A percentile compares a stretch with the other conserved stretches of the same genome.
These are phyloP conservation scores for Cydia fagiglandana DNA, from an alignment of 1,140 invertebrate species.

Conservation along the genomic window DNA sequence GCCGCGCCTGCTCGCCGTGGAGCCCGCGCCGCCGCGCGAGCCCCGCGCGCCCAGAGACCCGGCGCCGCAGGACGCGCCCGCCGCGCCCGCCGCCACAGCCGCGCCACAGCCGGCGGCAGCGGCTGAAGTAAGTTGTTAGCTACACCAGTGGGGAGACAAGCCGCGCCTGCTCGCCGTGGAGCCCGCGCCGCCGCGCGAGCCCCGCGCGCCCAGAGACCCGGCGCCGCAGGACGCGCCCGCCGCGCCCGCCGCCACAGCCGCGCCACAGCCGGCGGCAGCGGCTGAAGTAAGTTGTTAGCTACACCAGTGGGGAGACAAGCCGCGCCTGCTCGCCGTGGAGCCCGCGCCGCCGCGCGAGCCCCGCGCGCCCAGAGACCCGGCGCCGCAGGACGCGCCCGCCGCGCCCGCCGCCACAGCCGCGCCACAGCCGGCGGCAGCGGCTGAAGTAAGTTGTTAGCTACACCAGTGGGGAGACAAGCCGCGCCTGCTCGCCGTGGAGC, in stretches of 20 bases:
- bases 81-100: neutral
- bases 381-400: neutral
- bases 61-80: constrained; percentile 30
- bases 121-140: too few relatives aligned
- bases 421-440: neutral
- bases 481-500: too few relatives aligned
- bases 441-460: too few relatives aligned
- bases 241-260: neutral
- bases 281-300: too few relatives aligned
- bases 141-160: too few relatives aligned
- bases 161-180: too few relatives aligned
- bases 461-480: too few relatives aligned
- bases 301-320: too few relatives aligned
- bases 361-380: neutral
- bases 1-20: constrained; percentile 60
- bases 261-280: neutral
- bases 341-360: constrained; percentile 11
- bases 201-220: constrained; percentile 1
- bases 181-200: neutral
- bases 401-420: neutral
- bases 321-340: too few relatives aligned
- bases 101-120: neutral
- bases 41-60: constrained; percentile 1
- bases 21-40: constrained; percentile 59
- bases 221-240: neutral